Evolutionary conservation across 2,888 invertebrate genomes (phyloP).

Genomic region (Nymphalis urticae): DNA sequence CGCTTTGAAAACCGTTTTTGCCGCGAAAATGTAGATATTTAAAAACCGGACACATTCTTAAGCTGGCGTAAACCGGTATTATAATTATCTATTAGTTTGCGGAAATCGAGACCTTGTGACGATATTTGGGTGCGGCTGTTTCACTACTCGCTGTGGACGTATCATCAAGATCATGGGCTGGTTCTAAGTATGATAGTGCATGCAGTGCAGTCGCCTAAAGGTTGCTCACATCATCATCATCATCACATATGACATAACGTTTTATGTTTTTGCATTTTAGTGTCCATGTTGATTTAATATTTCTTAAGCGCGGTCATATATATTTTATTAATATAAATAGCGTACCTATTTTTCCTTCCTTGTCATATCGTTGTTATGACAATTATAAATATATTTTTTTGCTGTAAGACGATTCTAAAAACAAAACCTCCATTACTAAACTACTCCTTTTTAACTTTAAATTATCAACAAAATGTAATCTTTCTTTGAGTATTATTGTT

Average conservation of each 20-base stretch:
- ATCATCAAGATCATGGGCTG: too few species aligned
- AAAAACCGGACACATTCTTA: neutral
- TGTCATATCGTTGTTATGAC: too few species aligned
- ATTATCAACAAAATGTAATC: neutral
- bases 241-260: too few species aligned
- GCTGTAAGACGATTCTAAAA: neutral
- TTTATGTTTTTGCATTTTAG: too few species aligned
- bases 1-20: neutral
- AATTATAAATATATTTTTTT: neutral
- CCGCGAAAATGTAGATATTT: neutral
- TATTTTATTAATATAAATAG: too few species aligned
- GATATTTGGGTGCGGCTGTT: neutral
- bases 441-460: neutral
- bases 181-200: too few species aligned
- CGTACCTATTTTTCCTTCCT: too few species aligned
- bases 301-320: too few species aligned
- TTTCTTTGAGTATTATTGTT: conserved; percentile 1
- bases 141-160: too few species aligned
- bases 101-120: neutral
- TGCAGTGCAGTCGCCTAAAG: too few species aligned
- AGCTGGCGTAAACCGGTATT: neutral
- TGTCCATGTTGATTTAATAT: too few species aligned
- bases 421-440: neutral
- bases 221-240: too few species aligned
- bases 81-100: neutral